Base-by-base conservation (phyloP, 2,888 invertebrate species). In the Scaptomyza cyrtandrae region DNA sequence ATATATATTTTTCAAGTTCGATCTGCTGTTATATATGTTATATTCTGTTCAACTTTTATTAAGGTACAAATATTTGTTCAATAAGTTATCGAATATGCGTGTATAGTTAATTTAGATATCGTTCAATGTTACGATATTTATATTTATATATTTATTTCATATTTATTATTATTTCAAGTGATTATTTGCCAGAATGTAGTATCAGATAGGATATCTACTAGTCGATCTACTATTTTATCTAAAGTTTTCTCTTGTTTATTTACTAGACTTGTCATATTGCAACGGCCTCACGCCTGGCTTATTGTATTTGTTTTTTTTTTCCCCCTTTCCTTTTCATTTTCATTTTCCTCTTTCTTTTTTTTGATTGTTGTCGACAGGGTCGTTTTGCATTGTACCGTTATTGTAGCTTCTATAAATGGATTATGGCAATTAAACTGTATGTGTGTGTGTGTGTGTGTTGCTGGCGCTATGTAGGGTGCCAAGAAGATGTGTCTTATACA, bases 351-450 rank as follows among this genome's bases (percentile, higher is more conserved):
- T 35, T 35, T 24, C 24, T 14, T 39, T 39, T 3, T 55, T 63
- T n/a, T n/a, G n/a, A 60, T 74, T 45, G 71, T 60, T 57, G 67
- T 64, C 71, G 59, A 53, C 63, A 46, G 66, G 59, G 65, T 65
- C 68, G 63, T 58, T 72, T 74, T 61, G 62, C 67, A 72, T 81
- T 78, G 78, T 78, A 50, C 48, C 83, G 41, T 41, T 39, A 39
- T 35, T 13, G 86, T 91, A 74, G 68, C 74, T 71, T 64, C 50
- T 55, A 85, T 91, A 91, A 91, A 91, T 91, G 91, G 91, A 91
- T 91, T 91, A 91, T 89, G 90, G 90, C 91, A 91, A 91, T 91
- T 91, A 91, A 89, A 90, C 87, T 67, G 43, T 56, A 87, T 75
- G 43, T 56, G 58, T 71, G 45, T 56, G 87, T 74, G 45, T 56